phyloP scores from a whole-genome alignment of 2,888 invertebrate genomes.

The Dicyrtoma fusca region DNA sequence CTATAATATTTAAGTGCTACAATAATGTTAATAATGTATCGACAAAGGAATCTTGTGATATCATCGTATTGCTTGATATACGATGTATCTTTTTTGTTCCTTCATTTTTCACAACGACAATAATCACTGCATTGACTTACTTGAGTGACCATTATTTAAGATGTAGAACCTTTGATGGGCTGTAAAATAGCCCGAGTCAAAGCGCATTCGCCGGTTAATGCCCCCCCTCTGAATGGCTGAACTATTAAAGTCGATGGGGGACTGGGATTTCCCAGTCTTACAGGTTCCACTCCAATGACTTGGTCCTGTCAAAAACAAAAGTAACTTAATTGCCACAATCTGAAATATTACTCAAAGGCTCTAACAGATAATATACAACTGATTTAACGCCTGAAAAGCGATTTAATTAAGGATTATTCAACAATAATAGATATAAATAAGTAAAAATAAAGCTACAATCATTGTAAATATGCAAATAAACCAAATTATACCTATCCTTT shows the following conservation, averaged over 20 bases:
- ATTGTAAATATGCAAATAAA: too few species aligned
- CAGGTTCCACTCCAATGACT: conserved; percentile 40
- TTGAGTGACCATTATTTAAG: conserved; percentile 55
- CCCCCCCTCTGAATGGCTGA: conserved; percentile 34
- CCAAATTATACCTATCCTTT: too few species aligned
- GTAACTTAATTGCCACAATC: background rate
- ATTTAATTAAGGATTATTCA: background rate
- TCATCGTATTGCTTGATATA: too few species aligned
- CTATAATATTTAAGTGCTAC: too few species aligned
- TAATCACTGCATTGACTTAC: conserved; percentile 41
- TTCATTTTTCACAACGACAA: too few species aligned
- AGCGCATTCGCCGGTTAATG: conserved; percentile 40
- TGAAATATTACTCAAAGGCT: too few species aligned
- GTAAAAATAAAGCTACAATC: background rate
- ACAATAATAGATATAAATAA: background rate
- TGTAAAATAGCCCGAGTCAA: conserved; percentile 46
- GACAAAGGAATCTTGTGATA: too few species aligned
- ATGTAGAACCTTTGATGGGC: conserved; percentile 42
- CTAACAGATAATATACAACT: background rate
- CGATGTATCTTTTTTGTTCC: too few species aligned
- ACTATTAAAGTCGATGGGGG: conserved; percentile 41
- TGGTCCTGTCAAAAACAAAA: conserved; percentile 31
- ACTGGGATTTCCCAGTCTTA: conserved; percentile 40
- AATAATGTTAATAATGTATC: too few species aligned
- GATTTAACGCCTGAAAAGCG: background rate